Evolutionary conservation across 2,113 vertebrate genomes (phyloP), one percentile per base, ranked within the genome.

Genomic region (Callithrix jacchus): DNA sequence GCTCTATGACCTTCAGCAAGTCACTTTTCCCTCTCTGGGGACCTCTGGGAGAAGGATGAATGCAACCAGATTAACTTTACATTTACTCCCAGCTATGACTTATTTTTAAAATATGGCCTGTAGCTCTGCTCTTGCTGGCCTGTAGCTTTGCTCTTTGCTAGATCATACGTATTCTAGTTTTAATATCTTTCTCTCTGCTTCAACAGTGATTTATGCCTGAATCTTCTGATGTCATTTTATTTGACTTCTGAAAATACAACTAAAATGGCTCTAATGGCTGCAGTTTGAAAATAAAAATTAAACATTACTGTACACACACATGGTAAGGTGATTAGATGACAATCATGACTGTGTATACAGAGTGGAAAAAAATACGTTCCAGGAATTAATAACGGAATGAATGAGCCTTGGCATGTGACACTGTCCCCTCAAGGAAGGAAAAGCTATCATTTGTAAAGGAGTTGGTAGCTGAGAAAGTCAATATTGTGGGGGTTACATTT

Each of bases 211-310:
- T 74, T 54, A 35, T 88, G 20, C 70, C 76, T 74, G 81, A 79
- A 47, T 95, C 37, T 66, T 76, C 37, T 81, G n/a, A 94, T 76
- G 71, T 64, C 49, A 96, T 81, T 86, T 93, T 83, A 79, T 93
- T 83, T 92, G 92, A 83, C 37, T 74, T 30, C 35, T 76, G 61
- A 79, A 95, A 82, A 49, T 11, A 49, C 25, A 87, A 61, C 47
- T 3, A 16, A 88, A 92, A 93, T 88, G 56, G 32, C 42, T 84
- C 5, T 80, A 54, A 77, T 25, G 58, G 8, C 14, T 58, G 3
- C 25, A 68, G 45, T 66, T 91, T 82, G 56, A 87, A 96, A 95
- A 68, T 89, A 89, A 84, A 92, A 87, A 61, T 30, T 49, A 70
- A 82, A 76, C 32, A 54, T 40, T 70, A 61, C 20, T 42, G 37